Evolutionary conservation across 2,797 vertebrate genomes (phyloP), one percentile per base, ranked within the genome.

Genomic region (Prunella strophiata): DNA sequence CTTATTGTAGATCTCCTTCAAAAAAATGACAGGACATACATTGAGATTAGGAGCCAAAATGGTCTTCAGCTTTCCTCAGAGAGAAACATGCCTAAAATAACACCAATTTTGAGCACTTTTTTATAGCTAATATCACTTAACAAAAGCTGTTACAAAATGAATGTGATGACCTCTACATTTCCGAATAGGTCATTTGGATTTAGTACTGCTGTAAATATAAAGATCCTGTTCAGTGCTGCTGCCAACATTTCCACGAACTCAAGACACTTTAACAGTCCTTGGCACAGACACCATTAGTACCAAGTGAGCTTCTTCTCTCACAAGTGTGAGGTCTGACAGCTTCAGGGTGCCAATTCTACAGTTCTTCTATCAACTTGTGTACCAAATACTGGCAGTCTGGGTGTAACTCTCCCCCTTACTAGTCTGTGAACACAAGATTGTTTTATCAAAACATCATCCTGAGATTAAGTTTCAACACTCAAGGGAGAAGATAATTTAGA

Each of bases 1-100:
- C 32, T 88, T 75, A 84, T 57, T 88, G 85, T 85, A 94, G 47
- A 36, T 76, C 43, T 94, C 82, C 59, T 91, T 92, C 70, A 88
- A 84, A 92, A 91, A 52, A 86, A 21, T 68, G 70, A 88, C 87
- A 86, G 48, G 48, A 75, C 54, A 82, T 71, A 59, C 47, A 68
- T 10, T 58, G 57, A 89, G 74, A 59, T 95, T 87, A 91, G 71
- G 30, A 91, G 34, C 52, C 79, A 86, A 89, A 95, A 86, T 13
- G 5, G 22, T 75, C 48, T 88, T 88, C 74, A 78, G 23, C 65
- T 79, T 91, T 86, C 85, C 73, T 94, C 43, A 81, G 71, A 88
- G 72, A 74, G 76, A 80, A 96, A 79, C 21, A 59, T 27, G 36
- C 50, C 62, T 65, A 93, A 62, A 89, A 55, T 65, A 83, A 80